phyloP scores from a whole-genome alignment of 1,140 invertebrate species.

The Eumaeus atala region DNA sequence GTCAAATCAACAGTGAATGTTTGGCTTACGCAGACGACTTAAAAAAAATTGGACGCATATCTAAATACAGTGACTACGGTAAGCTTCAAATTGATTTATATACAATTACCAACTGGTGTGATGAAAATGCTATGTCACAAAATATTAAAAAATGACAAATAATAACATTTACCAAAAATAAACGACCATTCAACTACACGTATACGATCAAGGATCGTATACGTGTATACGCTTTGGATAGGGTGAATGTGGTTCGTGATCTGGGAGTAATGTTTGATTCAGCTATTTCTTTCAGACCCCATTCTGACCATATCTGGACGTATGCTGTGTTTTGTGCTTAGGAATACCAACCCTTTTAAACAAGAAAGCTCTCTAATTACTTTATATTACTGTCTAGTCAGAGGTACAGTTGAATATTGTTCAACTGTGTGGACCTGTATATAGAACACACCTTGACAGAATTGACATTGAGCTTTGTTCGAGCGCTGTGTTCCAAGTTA shows the following conservation, averaged over 20 bases:
- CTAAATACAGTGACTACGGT: not conserved
- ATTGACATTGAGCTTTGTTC: slow-evolving; percentile 5
- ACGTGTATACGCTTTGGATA: not conserved
- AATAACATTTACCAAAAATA: slow-evolving; percentile 11
- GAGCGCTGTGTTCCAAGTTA: not conserved
- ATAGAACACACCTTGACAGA: not conserved
- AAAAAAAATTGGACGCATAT: slow-evolving; percentile 8
- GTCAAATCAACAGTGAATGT: slow-evolving; percentile 3
- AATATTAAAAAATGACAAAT: slow-evolving; percentile 20
- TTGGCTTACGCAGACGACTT: slow-evolving; percentile 16
- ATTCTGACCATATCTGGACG: not conserved
- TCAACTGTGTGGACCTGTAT: not conserved
- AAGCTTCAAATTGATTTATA: slow-evolving; percentile 13
- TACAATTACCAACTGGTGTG: slow-evolving; percentile 8
- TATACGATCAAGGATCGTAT: slow-evolving; percentile 11
- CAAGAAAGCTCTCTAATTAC: not conserved
- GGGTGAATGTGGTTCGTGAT: slow-evolving; percentile 14
- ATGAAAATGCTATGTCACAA: slow-evolving; percentile 6
- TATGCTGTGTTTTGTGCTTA: not conserved
- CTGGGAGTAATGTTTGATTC: slow-evolving; percentile 1
- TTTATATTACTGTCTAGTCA: not conserved
- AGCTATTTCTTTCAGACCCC: not conserved
- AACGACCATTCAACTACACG: not conserved
- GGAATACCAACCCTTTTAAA: slow-evolving; percentile 1
- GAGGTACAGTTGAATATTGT: slow-evolving; percentile 1